Evolutionary conservation across 2,888 invertebrate species (phyloP), one percentile per base, ranked within the genome.

Genomic region (Anoplius nigerrimus): DNA sequence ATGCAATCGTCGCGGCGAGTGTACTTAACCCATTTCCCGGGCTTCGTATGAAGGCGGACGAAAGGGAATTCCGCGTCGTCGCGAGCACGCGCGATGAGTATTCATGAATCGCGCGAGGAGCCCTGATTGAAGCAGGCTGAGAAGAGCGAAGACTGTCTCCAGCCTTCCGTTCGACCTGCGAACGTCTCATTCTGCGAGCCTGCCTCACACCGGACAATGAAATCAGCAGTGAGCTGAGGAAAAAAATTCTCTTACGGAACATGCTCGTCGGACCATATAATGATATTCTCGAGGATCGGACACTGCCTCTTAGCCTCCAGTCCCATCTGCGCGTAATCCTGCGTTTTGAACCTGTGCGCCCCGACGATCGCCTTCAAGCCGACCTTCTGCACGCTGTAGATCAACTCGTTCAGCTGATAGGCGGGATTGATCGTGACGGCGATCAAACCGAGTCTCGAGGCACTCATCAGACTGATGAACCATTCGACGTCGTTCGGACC

Each of bases 381-480:
- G 0, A 94, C 94, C 89, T 95, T 94, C 42, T 92, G 91, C 15
- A 97, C 83, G 61, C 93, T 93, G 84, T 93, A 95, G 57, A 92
- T 90, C 0, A 97, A 78, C 85, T 97, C 97, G 11, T 89, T 86
- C 0, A 90, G 89, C 84, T 93, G 92, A 84, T 94, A 95, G 0
- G 92, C 92, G 0, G 96, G 94, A 87, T 97, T 97, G 34, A 97
- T 91, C 65, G 93, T 93, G 11, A 95, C 95, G 90, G 93, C 89
- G 27, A 94, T 90, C 1, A 95, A 88, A 0, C 96, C 97, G 0
- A 92, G 91, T 72, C 95, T 91, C 0, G 94, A 92, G 0, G 93
- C 92, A 0, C 94, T 96, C 84, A 94, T 89, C 85, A 93, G 92
- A 0, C 92, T 89, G 0, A 95, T 79, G 69, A 94, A 91, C 97